phyloP scores from a whole-genome alignment of 2,797 vertebrate genomes.

The Merluccius polli region DNA sequence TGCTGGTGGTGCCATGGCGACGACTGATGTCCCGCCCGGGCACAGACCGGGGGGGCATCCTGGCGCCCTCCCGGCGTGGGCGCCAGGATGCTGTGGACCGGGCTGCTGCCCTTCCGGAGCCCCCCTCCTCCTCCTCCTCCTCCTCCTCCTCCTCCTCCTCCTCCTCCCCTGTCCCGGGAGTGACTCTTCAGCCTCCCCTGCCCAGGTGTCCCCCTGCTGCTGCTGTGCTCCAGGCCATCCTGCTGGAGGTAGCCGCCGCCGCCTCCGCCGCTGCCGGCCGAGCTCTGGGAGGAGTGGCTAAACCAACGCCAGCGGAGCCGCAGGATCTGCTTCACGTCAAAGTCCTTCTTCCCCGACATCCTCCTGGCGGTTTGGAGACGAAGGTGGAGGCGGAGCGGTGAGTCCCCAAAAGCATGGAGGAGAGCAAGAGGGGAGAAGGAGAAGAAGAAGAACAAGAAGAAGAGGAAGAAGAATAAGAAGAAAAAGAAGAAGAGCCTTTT shows the following conservation, averaged over 20 bases:
- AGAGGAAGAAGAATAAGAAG: too few species aligned
- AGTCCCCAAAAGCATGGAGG: conserved; percentile 65
- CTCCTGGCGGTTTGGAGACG: conserved; percentile 66
- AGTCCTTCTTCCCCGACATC: conserved; percentile 97
- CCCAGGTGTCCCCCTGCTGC: conserved; percentile 76
- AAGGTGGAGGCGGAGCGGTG: conserved; percentile 57
- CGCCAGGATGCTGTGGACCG: conserved; percentile 84
- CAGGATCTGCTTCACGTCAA: conserved; percentile 97
- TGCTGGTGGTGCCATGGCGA: conserved; percentile 82
- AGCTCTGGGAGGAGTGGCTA: conserved; percentile 89
- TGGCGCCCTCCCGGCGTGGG: conserved; percentile 80
- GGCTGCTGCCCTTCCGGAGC: conserved; percentile 87
- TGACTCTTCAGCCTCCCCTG: conserved; percentile 90
- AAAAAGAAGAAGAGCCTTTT: conserved; percentile 53
- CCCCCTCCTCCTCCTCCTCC: conserved; percentile 66
- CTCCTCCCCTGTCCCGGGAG: conserved; percentile 81
- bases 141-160: conserved; percentile 69
- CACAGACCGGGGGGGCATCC: conserved; percentile 78
- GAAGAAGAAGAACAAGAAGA: too few species aligned
- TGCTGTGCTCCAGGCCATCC: conserved; percentile 85
- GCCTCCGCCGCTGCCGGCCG: conserved; percentile 79
- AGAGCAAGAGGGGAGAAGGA: conserved; percentile 50
- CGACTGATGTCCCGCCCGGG: conserved; percentile 74
- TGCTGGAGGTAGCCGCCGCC: conserved; percentile 80
- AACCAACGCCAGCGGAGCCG: conserved; percentile 97